A percentile compares a stretch with the other conserved stretches of the same genome.
These are phyloP conservation scores for Nephotettix cincticeps DNA, from an alignment of 1,140 invertebrate genomes.

Conservation along the genomic window DNA sequence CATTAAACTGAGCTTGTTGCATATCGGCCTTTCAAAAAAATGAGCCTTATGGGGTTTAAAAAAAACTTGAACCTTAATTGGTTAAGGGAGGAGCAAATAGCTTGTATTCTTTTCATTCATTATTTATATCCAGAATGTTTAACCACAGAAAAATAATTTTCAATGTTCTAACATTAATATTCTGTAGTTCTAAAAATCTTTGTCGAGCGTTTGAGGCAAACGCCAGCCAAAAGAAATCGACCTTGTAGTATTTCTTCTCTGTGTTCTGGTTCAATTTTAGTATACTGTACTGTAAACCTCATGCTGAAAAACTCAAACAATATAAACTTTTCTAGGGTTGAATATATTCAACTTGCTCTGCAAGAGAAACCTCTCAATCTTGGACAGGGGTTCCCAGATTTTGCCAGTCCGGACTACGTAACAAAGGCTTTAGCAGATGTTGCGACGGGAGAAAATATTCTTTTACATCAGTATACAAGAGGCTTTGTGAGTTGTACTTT, in stretches of 20 bases:
- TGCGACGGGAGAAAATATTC: conserved; percentile 64
- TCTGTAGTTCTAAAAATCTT: no score
- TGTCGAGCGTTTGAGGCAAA: not conserved
- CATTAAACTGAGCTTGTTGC: no score
- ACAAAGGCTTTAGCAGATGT: conserved; percentile 73
- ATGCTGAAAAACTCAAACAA: not conserved
- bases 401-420: conserved; percentile 77
- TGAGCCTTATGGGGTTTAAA: no score
- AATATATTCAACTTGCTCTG: conserved; percentile 85
- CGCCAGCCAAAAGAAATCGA: not conserved
- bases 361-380: conserved; percentile 92
- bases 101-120: no score
- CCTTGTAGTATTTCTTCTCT: not conserved
- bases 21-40: no score
- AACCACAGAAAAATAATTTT: no score
- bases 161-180: no score
- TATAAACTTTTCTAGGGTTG: conserved; percentile 88
- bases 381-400: conserved; percentile 98
- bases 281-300: not conserved
- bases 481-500: conserved; percentile 84
- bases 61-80: no score
- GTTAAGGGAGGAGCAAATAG: no score
- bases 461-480: conserved; percentile 90
- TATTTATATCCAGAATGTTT: no score
- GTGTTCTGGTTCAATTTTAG: not conserved